phyloP scores from a whole-genome alignment of 1,140 invertebrate genomes.

The Popillia japonica region DNA sequence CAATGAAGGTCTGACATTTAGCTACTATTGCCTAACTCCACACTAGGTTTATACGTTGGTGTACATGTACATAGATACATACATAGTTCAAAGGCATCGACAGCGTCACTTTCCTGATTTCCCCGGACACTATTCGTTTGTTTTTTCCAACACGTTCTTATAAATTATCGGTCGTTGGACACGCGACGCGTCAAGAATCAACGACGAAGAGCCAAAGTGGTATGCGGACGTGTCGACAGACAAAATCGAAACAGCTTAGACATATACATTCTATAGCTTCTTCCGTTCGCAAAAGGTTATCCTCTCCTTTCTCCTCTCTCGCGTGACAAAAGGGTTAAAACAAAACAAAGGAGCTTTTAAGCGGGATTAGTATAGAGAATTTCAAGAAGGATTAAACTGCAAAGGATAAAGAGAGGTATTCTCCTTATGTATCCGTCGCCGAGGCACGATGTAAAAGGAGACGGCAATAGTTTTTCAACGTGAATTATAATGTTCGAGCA shows the following conservation, averaged over 20 bases:
- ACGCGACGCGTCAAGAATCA: conserved; percentile 29
- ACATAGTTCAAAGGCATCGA: conserved; percentile 40
- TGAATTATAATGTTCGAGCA: conserved; percentile 41
- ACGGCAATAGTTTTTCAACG: not conserved
- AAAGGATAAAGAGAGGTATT: conserved; percentile 39
- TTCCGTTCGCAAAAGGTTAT: conserved; percentile 53
- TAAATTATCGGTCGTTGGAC: conserved; percentile 26
- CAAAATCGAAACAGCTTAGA: conserved; percentile 16
- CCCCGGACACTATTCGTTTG: conserved; percentile 5
- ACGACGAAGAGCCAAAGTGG: conserved; percentile 16
- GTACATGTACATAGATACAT: not conserved
- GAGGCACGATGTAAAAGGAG: conserved; percentile 12
- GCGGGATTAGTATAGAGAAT: conserved; percentile 56
- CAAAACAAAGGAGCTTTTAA: conserved; percentile 60
- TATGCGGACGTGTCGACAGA: conserved; percentile 18
- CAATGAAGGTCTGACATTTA: conserved; percentile 42
- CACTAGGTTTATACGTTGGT: not conserved
- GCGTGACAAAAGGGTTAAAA: conserved; percentile 57
- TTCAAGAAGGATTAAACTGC: conserved; percentile 50
- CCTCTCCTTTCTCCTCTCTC: conserved; percentile 38
- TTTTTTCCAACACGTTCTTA: conserved; percentile 35
- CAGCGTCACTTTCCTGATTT: conserved; percentile 42
- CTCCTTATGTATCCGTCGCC: conserved; percentile 32
- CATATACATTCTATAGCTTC: conserved; percentile 28
- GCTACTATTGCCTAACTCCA: not conserved